Base-by-base conservation (phyloP, 1,140 invertebrate species). In the Philopotamus ludificatus region DNA sequence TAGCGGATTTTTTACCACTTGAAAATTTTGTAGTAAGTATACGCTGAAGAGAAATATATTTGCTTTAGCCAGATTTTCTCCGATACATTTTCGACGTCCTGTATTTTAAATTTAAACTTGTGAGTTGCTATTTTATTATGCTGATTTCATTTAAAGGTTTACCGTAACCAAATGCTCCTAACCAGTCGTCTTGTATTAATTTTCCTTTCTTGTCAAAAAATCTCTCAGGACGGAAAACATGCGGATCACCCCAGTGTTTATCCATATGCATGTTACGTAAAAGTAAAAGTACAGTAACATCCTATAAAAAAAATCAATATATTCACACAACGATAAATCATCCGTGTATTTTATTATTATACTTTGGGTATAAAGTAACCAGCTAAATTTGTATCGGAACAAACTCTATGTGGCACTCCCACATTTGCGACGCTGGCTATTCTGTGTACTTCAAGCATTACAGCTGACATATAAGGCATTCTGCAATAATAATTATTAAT, bases 161-260 rank as follows among this genome's bases (percentile, higher is more conserved):
- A 91, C 90, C 89, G 60, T 82, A 74, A 42, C 89, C 87, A 75
- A 91, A 92, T 18, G 88, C 84, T 60, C 88, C 80, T n/a, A 85
- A 80, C 65, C 79, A 76, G 63, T 86, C 84, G 41, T 85, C 81
- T 26, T 81, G 79, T 42, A 80, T 75, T 18, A 84, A 75, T 63
- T 84, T 79, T n/a, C 86, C 87, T 26, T 82, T 74, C 50, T 80
- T 74, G 34, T 87, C 81, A 12, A 89, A 73, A 75, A 92, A 92
- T 70, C 91, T 75, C 71, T 91, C 85, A 1, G 91, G 90, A 28
- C 81, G 74, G 73, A 93, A 93, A 61, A 72, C 68, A 3, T 72
- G 9, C 0, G 90, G 89, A 70, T 90, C 83, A 3, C 84, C 82
- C 89, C 89, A 93, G 66, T 85, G 70, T 42, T 77, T 68, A 69